Base-by-base conservation (phyloP, 2,797 vertebrate genomes). In the Manis pentadactyla region DNA sequence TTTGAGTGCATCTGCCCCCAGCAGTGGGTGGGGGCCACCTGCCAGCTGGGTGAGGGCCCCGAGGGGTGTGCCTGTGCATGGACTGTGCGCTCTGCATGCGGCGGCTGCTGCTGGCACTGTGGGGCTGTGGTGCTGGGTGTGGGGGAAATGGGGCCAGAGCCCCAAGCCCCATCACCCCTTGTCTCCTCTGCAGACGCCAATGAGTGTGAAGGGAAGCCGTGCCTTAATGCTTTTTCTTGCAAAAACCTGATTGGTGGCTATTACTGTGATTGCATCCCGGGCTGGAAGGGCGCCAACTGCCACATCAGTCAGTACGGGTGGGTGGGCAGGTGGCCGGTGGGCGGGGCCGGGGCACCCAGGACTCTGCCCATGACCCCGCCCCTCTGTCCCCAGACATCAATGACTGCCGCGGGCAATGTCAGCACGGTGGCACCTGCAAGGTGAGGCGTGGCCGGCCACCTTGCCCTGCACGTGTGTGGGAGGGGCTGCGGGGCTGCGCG, bases 231-330 rank as follows among this genome's bases (percentile, higher is more conserved):
- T 99, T 99, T 99, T 98, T 99, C 99, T 99, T 99, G 99, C 99
- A 99, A 99, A 99, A 99, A 99, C 99, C 99, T 99, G 99, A 99
- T 99, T 99, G 99, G 99, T 99, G 99, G 99, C 99, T 99, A 99
- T 99, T 99, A 99, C 99, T 99, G 99, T 99, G 98, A 98, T 99
- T 99, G 99, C 99, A 98, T 99, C 98, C 99, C 97, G 97, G 99
- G 99, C 99, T 99, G 99, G 99, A 99, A 98, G 98, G 99, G 99
- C 99, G 98, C 97, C 98, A 99, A 99, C 99, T 99, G 99, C 99
- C 99, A 99, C 97, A 99, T 99, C 99, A 99, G 99, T 99, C 98
- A 99, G 99, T 99, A 99, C 98, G 98, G 98, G 97, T 31, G 97
- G 97, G 97, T n/a, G 97, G 96, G 97, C 1, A 39, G 91, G 88